Conservation (phyloP, 23 tunicate species). For the Phallusia fumigata region DNA sequence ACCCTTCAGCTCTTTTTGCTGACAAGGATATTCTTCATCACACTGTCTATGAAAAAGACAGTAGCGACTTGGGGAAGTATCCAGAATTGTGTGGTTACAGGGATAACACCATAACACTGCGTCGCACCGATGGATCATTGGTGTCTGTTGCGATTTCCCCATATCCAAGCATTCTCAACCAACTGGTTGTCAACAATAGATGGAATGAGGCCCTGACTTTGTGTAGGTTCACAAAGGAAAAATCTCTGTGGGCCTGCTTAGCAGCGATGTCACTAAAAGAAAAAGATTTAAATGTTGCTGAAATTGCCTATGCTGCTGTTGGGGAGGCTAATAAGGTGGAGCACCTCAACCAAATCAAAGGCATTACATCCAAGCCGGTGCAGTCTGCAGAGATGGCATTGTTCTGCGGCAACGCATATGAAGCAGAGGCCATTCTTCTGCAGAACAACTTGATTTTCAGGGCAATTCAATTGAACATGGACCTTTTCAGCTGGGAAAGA, state of each 20-base stretch:
- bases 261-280: conserved; percentile 86
- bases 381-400: conserved; percentile 66
- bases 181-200: conserved; percentile 46
- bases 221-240: conserved; percentile 79
- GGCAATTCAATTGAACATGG: conserved; percentile 79
- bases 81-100: conserved; percentile 50
- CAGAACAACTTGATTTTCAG: conserved; percentile 65
- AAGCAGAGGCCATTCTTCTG: conserved; percentile 76
- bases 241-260: conserved; percentile 83
- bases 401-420: conserved; percentile 69
- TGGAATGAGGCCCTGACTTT: conserved; percentile 86
- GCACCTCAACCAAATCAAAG: conserved; percentile 69
- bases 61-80: conserved; percentile 72
- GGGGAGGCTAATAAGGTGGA: conserved; percentile 88
- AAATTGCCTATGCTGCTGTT: conserved; percentile 92
- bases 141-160: conserved; percentile 65
- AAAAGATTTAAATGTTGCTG: conserved; percentile 76
- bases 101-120: conserved; percentile 50
- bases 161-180: conserved; percentile 75
- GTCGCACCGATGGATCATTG: conserved; percentile 72
- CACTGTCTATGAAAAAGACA: conserved; percentile 75
- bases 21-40: conserved; percentile 64
- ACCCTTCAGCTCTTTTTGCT: conserved; percentile 65
- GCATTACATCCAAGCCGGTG: conserved; percentile 53
- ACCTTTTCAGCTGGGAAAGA: conserved; percentile 81